A percentile compares a stretch with the other conserved stretches of the same genome.
Evolutionary conservation across 2,113 vertebrate genomes (phyloP).

Genomic region (Zosterops borbonicus): DNA sequence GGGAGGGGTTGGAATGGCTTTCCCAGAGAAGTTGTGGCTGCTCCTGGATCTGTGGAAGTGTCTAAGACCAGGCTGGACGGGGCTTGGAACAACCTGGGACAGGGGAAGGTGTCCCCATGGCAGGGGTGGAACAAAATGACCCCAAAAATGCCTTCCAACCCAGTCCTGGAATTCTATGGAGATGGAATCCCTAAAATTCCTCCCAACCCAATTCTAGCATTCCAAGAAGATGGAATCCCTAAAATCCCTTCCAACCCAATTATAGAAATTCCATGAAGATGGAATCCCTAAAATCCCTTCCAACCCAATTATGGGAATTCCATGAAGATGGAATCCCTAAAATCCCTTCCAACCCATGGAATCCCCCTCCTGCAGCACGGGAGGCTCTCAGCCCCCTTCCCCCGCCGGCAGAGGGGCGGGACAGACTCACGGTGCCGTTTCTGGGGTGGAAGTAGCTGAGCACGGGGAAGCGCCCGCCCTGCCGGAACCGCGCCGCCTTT

Average conservation of each 20-base stretch:
- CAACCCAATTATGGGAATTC: no score
- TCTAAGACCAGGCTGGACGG: fast-evolving
- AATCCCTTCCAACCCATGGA: no score
- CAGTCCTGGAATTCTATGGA: not conserved
- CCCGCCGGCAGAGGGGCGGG: not conserved
- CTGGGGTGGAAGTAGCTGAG: slow-evolving; percentile 81
- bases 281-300: no score
- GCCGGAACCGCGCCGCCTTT: slow-evolving; percentile 79
- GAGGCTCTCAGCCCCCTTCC: fast-evolving
- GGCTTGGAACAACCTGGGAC: fast-evolving
- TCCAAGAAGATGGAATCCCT: no score
- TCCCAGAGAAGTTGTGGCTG: not conserved
- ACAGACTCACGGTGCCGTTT: slow-evolving; percentile 75
- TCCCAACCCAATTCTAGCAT: no score
- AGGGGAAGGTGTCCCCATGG: fast-evolving
- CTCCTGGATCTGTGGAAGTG: not conserved
- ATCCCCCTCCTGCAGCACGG: fast-evolving
- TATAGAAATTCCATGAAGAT: fast-evolving
- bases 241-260: not conserved
- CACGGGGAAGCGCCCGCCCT: slow-evolving; percentile 81
- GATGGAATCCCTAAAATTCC: no score
- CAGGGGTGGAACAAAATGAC: not conserved
- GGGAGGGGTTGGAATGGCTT: fast-evolving
- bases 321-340: no score
- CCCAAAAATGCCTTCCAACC: no score